Conservation (phyloP, 2,797 vertebrate species). For the Mus caroli region DNA sequence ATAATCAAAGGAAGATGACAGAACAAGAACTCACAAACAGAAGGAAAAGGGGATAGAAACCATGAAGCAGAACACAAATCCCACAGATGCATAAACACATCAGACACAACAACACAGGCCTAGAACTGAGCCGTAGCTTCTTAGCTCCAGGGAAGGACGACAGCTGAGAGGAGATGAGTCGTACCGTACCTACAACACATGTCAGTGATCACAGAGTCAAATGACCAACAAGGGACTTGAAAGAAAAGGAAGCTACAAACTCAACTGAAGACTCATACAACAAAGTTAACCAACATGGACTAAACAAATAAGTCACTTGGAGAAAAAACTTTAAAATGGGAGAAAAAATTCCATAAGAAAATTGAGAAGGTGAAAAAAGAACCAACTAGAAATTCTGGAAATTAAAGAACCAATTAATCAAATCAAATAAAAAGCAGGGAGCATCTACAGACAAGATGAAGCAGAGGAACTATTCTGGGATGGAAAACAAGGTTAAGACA, state of each 20-base stretch:
- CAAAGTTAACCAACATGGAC: neutral
- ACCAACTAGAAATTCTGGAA: neutral
- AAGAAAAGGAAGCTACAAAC: neutral
- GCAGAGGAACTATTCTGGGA: neutral
- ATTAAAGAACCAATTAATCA: neutral
- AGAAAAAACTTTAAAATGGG: neutral
- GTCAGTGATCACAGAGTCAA: neutral
- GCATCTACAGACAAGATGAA: neutral
- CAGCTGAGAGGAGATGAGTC: neutral
- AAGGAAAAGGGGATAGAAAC: neutral
- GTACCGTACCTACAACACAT: neutral
- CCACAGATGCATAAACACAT: neutral
- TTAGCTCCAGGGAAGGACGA: neutral
- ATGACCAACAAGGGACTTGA: neutral
- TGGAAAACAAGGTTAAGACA: neutral
- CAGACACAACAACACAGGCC: neutral
- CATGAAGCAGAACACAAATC: neutral
- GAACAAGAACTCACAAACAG: neutral
- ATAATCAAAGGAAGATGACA: neutral
- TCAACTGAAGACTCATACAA: neutral
- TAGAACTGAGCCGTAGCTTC: neutral
- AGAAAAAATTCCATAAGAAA: neutral
- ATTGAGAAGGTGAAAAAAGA: neutral
- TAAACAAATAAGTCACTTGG: neutral
- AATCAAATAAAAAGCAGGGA: neutral